Evolutionary conservation across 2,113 vertebrate genomes (phyloP).

Genomic region (Hemicordylus capensis): DNA sequence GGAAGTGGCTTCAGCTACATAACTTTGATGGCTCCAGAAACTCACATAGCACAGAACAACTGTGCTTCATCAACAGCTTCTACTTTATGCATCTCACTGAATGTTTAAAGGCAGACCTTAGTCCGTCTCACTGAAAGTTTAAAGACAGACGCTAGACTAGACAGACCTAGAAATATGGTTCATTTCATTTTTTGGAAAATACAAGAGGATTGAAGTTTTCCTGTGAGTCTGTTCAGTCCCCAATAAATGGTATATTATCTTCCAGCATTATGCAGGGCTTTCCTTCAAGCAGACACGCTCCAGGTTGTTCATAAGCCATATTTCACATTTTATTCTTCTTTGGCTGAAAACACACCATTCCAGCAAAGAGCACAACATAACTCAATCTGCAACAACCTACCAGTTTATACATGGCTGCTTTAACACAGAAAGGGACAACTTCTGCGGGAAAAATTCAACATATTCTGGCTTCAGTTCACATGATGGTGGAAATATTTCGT

Average conservation of each 20-base stretch:
- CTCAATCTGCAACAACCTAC: neutral
- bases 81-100: neutral
- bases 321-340: neutral
- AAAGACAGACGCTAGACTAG: neutral
- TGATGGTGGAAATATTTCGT: neutral
- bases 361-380: neutral
- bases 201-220: neutral
- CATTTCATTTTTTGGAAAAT: neutral
- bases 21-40: neutral
- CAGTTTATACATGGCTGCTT: neutral
- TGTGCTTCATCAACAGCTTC: neutral
- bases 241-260: neutral
- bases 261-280: neutral
- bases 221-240: neutral
- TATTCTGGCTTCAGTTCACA: neutral
- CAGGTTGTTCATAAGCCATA: neutral
- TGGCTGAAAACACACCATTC: neutral
- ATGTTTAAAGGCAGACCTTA: neutral
- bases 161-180: no score
- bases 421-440: neutral
- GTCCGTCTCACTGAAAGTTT: neutral
- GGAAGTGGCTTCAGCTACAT: neutral
- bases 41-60: neutral
- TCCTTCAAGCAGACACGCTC: neutral
- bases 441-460: neutral